Percentiles rank a stretch among this genome's conserved stretches.
These are phyloP conservation scores for Ploceus nigricollis DNA, from an alignment of 2,113 vertebrate species.

Conservation along the genomic window DNA sequence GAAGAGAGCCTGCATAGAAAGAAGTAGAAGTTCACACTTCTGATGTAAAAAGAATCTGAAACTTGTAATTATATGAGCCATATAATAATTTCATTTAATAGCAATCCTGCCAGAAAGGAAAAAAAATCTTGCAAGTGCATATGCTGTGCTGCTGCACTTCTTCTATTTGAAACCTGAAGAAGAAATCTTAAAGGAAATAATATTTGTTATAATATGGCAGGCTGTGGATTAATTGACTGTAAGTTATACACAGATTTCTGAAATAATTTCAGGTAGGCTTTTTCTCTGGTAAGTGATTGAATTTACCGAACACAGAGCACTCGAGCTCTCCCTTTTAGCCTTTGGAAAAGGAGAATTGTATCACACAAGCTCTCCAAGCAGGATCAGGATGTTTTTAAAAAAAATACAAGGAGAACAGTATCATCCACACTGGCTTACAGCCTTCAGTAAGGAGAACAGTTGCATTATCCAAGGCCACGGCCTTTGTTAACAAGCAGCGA, in stretches of 20 bases:
- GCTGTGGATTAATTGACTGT: background rate
- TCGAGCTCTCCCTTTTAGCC: background rate
- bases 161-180: background rate
- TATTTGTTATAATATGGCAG: background rate
- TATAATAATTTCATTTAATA: background rate
- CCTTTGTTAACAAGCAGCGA: constrained; percentile 5
- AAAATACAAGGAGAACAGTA: background rate
- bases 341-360: background rate
- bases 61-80: background rate
- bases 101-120: background rate
- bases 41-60: background rate
- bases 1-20: background rate
- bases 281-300: background rate
- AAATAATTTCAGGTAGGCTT: background rate
- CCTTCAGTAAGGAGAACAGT: background rate
- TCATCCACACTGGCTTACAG: background rate
- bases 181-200: background rate
- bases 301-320: background rate
- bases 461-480: background rate
- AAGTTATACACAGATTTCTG: background rate
- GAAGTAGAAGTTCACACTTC: background rate
- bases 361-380: background rate
- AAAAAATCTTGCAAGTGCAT: background rate
- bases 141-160: background rate
- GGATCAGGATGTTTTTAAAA: background rate